Base-by-base conservation (phyloP, 2,113 vertebrate genomes). In the Charadrius vociferus region DNA sequence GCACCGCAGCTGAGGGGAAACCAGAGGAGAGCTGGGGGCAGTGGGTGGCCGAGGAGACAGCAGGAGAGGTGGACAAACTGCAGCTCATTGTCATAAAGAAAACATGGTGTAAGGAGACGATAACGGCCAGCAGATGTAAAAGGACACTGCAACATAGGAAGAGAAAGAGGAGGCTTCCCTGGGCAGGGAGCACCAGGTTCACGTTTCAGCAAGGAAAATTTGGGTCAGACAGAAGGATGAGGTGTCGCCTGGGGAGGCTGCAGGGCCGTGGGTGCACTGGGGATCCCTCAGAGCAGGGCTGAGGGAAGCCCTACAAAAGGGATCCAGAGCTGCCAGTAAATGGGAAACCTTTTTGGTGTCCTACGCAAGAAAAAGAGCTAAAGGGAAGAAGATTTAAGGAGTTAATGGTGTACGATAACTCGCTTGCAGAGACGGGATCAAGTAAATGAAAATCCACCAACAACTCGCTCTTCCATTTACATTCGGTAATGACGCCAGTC, bases 91-190 rank as follows among this genome's bases (percentile, higher is more conserved):
- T 52, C 15, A 3, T 49, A 24, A 81, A 49, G 47, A 39, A 90
- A 81, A 36, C 34, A 14, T 12, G 22, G 55, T 5, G 3, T 4
- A 8, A 17, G n/a, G 58, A 41, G 0, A 0, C 3, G 27, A 4
- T 18, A 82, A 58, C n/a, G 59, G 61, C 37, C 37, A 34, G 32
- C 52, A 34, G 55, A n/a, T 66, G 59, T 43, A 41, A 63, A 75
- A 88, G 26, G 62, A 58, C 62, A 41, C 81, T 41, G 43, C 26
- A 47, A 47, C 6, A 29, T 24, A 20, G 55, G 39, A n/a, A 34
- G 14, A 37, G 50, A 61, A 71, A 78, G 41, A 41, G 30, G n/a
- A 74, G 41, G 30, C 43, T 79, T 95, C 37, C 56, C 29, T 43
- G 39, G 73, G 43, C 81, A 37, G 23, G 29, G 56, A 67, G 34